These are phyloP conservation scores for Linepithema humile DNA, from an alignment of 1,140 invertebrate species.

Conservation along the genomic window DNA sequence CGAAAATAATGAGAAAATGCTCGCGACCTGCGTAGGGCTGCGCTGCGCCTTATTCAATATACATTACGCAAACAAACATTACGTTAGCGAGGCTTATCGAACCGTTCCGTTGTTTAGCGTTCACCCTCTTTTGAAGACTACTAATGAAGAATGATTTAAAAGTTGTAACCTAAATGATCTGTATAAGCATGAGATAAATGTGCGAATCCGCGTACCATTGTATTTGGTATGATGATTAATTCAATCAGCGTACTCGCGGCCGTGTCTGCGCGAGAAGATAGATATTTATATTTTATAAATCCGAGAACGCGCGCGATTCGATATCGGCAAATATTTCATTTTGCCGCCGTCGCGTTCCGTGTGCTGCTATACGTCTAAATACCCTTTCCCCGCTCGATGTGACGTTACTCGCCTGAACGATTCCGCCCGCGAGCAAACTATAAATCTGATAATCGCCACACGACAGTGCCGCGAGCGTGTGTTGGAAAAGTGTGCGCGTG, in stretches of 20 bases:
- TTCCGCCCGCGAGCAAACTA: slow-evolving; percentile 62
- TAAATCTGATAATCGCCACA: slow-evolving; percentile 65
- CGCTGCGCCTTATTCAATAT: background rate
- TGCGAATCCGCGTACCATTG: background rate
- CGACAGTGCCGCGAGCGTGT: slow-evolving; percentile 5
- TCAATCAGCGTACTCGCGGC: slow-evolving; percentile 46
- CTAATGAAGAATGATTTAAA: background rate
- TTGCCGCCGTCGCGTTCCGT: slow-evolving; percentile 30
- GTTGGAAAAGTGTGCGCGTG: background rate
- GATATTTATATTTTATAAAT: slow-evolving; percentile 71
- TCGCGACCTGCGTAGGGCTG: background rate
- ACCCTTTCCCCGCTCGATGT: slow-evolving; percentile 53
- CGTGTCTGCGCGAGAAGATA: background rate
- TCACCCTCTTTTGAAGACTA: background rate
- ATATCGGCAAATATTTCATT: slow-evolving; percentile 57
- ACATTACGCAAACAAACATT: background rate
- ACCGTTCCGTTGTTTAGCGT: background rate
- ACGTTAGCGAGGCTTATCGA: background rate
- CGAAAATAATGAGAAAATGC: slow-evolving; percentile 47
- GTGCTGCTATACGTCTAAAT: slow-evolving; percentile 57
- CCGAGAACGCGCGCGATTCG: slow-evolving; percentile 28
- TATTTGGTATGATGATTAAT: slow-evolving; percentile 58
- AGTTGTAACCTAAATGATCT: background rate
- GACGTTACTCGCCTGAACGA: slow-evolving; percentile 63
- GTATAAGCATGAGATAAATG: background rate